These are phyloP conservation scores for Drosophila mayri DNA, from an alignment of 1,140 invertebrate species.

Conservation along the genomic window DNA sequence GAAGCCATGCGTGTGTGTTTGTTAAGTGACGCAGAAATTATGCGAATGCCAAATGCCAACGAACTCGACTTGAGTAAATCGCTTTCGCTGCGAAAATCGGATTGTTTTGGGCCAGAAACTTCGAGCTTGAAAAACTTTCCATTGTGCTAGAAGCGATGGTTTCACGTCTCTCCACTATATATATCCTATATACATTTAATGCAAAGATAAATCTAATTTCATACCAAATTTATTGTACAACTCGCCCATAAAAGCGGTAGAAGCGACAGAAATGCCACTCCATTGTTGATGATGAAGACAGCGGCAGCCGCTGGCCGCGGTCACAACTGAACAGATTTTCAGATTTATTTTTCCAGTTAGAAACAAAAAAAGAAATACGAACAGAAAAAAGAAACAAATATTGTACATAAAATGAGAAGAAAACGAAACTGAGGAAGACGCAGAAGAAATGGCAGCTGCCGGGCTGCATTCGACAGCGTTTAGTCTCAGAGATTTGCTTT, in stretches of 20 bases:
- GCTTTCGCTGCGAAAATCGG: constrained; percentile 36
- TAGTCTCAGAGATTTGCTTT: constrained; percentile 73
- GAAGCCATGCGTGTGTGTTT: constrained; percentile 15
- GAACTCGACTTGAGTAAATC: constrained; percentile 44
- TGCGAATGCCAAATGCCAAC: constrained; percentile 53
- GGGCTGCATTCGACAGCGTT: constrained; percentile 67
- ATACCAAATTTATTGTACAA: constrained; percentile 49
- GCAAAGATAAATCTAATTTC: constrained; percentile 51
- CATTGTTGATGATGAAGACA: constrained; percentile 37
- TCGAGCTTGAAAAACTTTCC: constrained; percentile 40
- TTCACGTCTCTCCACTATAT: constrained; percentile 21
- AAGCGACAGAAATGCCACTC: constrained; percentile 17
- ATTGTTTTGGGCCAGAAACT: constrained; percentile 15
- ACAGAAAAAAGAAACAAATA: constrained; percentile 11
- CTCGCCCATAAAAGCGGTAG: constrained; percentile 29
- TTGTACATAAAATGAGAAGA: constrained; percentile 30
- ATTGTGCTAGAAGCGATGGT: constrained; percentile 38
- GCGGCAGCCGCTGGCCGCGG: constrained; percentile 20
- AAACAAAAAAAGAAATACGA: constrained; percentile 49
- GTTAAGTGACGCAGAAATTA: constrained; percentile 64
- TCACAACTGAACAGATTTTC: constrained; percentile 73
- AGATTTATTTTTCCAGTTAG: constrained; percentile 61
- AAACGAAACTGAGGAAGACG: constrained; percentile 20
- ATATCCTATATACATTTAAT: constrained; percentile 45
- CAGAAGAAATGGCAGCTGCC: constrained; percentile 35